Percentiles rank a stretch among this genome's conserved stretches.
These are phyloP conservation scores for Caerostris extrusa DNA, from an alignment of 1,140 invertebrate species.

Conservation along the genomic window DNA sequence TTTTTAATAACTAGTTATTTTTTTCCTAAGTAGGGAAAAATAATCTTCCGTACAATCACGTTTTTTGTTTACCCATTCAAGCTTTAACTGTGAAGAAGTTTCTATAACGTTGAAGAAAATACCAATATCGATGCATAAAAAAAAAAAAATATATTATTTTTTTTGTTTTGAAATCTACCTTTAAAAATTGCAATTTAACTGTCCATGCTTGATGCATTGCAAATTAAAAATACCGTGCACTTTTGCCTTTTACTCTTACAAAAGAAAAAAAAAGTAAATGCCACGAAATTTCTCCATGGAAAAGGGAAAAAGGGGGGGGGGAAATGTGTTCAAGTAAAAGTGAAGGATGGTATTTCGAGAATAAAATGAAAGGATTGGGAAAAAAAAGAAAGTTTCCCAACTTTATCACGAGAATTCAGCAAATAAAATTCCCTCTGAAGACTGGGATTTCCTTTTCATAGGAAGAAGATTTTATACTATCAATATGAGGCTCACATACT, in stretches of 20 bases:
- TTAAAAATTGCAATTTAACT: background rate
- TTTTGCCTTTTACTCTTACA: background rate
- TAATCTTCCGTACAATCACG: background rate
- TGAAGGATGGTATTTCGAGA: constrained; percentile 80
- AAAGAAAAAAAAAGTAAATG: background rate
- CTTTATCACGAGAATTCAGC: no score
- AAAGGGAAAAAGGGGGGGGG: background rate
- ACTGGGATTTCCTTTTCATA: no score
- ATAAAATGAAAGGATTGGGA: background rate
- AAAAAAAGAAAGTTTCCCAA: no score
- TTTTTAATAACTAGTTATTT: background rate
- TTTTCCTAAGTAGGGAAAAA: background rate
- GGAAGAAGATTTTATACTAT: no score
- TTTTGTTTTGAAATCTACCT: background rate
- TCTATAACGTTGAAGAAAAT: background rate
- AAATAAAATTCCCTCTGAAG: no score
- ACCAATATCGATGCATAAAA: background rate
- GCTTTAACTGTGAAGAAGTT: background rate
- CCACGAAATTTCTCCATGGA: background rate
- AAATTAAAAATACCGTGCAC: background rate
- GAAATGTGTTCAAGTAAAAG: background rate
- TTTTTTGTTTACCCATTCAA: background rate
- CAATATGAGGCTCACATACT: no score
- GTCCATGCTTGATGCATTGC: background rate
- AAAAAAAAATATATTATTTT: background rate